Base-by-base conservation (phyloP, 2,888 invertebrate species). In the Athalia rosae region DNA sequence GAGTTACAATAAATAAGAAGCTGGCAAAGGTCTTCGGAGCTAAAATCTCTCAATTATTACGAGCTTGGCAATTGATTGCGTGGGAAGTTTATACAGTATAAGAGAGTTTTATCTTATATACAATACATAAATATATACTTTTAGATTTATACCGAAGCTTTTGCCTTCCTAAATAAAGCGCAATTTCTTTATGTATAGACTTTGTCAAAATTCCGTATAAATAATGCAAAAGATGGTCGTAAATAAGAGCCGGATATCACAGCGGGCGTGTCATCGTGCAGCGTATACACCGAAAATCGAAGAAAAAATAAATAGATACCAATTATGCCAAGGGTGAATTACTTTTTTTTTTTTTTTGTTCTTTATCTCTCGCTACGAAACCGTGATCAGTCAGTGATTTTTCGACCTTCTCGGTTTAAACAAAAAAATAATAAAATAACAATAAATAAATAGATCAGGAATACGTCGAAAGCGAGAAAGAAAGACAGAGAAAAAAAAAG, bases 11-110 rank as follows among this genome's bases (percentile, higher is more conserved):
- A 2, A 1, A 28, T 28, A 28, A 28, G 28, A 28, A 28, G 28
- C 28, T 28, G 28, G 28, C 28, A 28, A 28, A 28, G 28, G 28
- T 28, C 28, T 28, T 28, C 43, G 43, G 43, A 62, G 11, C 7
- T 13, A 43, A 62, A 62, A 45, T 62, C 62, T 62, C 62, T 45
- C 62, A 41, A 62, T 62, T 62, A 62, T 43, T 43, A 43, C 43
- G n/a, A 62, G 41, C 62, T 62, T 43, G 62, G 62, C 43, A 43
- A 43, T 43, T 11, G 28, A 41, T n/a, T 11, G 62, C 28, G 61
- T 43, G 43, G 43, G 43, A n/a, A 62, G 62, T 43, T 11, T 28
- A 4, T 15, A 28, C 15, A 15, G 61, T 28, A 4, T 53, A 53
- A 53, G 61, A 15, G 61, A 62, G 62, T 43, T 62, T 62, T 43